A percentile compares a stretch with the other conserved stretches of the same genome.
phyloP scores from a whole-genome alignment of 2,113 vertebrate genomes.

The Boleophthalmus pectinirostris region DNA sequence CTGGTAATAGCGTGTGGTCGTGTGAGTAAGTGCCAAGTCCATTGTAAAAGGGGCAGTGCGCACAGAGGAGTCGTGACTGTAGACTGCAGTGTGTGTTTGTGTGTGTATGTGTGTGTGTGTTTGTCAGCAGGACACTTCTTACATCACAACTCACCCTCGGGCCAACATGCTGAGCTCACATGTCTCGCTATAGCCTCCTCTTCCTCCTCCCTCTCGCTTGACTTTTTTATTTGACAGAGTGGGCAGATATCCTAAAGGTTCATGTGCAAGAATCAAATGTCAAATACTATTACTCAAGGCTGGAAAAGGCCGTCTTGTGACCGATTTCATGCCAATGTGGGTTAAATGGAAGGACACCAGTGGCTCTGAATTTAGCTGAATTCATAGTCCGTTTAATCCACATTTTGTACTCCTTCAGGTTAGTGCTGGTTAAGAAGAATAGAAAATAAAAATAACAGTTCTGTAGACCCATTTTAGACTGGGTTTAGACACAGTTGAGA shows the following conservation, averaged over 20 bases:
- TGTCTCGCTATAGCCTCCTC: conserved; percentile 17
- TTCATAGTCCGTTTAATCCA: too few relatives aligned
- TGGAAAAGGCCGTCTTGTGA: background rate
- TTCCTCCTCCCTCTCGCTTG: conserved; percentile 15
- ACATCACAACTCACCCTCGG: conserved; percentile 44
- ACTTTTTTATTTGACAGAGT: conserved; percentile 13
- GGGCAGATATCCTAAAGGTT: background rate
- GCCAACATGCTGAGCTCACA: conserved; percentile 23
- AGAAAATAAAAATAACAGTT: too few relatives aligned
- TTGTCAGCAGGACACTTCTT: conserved; percentile 58
- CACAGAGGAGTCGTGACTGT: conserved; percentile 28
- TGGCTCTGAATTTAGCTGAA: too few relatives aligned
- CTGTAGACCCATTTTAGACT: too few relatives aligned
- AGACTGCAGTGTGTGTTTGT: conserved; percentile 10
- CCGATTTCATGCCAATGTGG: background rate
- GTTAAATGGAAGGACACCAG: too few relatives aligned
- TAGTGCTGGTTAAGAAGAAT: too few relatives aligned
- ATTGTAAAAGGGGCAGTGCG: conserved; percentile 11
- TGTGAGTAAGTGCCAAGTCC: conserved; percentile 19
- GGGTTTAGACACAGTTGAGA: too few relatives aligned
- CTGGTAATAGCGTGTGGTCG: conserved; percentile 38
- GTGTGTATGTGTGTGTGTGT: conserved; percentile 60
- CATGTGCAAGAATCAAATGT: background rate
- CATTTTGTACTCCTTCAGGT: too few relatives aligned
- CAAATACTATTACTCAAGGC: too few relatives aligned